Evolutionary conservation across 2,888 invertebrate genomes (phyloP).

Genomic region (Acleris holmiana): DNA sequence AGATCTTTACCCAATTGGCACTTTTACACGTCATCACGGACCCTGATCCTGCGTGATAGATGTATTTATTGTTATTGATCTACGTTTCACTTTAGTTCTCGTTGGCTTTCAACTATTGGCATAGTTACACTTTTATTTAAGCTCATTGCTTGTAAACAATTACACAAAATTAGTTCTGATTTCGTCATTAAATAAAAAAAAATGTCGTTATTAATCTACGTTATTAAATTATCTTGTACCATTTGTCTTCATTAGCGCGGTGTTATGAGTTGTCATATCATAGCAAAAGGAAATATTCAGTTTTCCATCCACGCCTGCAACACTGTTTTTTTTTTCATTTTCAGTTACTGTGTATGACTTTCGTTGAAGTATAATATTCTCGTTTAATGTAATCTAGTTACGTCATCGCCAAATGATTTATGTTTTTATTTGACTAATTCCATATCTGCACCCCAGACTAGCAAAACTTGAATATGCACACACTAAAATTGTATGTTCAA

Average conservation of each 20-base stretch:
- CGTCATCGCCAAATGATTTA: too few species aligned
- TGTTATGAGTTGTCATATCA: too few species aligned
- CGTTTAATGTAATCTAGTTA: too few species aligned
- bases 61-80: constrained; percentile 5
- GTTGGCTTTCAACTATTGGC: constrained; percentile 22
- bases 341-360: too few species aligned
- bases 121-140: constrained; percentile 3
- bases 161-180: neutral
- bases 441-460: neutral
- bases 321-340: too few species aligned
- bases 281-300: neutral
- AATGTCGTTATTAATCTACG: too few species aligned
- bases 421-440: neutral
- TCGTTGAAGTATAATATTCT: too few species aligned
- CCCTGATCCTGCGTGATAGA: constrained; percentile 41
- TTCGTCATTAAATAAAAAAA: neutral
- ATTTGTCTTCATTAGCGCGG: too few species aligned
- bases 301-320: too few species aligned
- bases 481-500: neutral
- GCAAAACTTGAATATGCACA: neutral
- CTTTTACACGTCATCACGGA: constrained; percentile 49
- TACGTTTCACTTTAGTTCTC: constrained; percentile 15
- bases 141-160: neutral
- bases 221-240: too few species aligned
- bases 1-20: constrained; percentile 48